phyloP scores from a whole-genome alignment of 2,113 vertebrate species.

The Bubo scandiacus region DNA sequence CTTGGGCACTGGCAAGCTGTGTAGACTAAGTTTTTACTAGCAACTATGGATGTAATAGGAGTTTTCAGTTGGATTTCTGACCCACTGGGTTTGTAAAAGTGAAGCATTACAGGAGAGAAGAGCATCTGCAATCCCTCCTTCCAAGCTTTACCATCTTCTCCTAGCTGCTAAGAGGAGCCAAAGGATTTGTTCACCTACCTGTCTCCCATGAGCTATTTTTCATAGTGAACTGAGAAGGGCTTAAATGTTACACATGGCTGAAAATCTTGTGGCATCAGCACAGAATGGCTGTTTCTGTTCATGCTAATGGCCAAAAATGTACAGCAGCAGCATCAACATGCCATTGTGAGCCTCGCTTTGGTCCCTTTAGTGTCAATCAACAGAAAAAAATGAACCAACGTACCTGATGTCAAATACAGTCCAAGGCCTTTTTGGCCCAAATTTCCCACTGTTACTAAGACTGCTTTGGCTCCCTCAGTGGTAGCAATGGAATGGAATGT shows the following conservation, averaged over 20 bases:
- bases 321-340: not conserved
- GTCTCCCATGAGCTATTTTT: not conserved
- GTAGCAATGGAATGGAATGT: not conserved
- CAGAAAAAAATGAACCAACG: not conserved
- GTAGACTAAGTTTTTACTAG: not conserved
- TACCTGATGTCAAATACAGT: not conserved
- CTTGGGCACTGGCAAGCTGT: not conserved
- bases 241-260: slow-evolving; percentile 22
- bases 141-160: not conserved
- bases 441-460: not conserved
- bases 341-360: not conserved
- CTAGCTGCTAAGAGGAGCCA: not conserved
- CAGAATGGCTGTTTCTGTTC: not conserved
- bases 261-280: not conserved
- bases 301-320: not conserved
- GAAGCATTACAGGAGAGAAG: not conserved
- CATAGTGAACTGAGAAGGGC: not conserved
- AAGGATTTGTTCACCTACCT: slow-evolving; percentile 25
- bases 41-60: not conserved
- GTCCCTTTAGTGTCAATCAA: not conserved
- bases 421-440: not conserved
- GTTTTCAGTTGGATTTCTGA: not conserved
- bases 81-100: not conserved
- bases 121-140: not conserved
- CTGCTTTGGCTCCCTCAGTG: not conserved